Conservation (phyloP, 2,888 invertebrate genomes). For the Drosophila siamana region DNA sequence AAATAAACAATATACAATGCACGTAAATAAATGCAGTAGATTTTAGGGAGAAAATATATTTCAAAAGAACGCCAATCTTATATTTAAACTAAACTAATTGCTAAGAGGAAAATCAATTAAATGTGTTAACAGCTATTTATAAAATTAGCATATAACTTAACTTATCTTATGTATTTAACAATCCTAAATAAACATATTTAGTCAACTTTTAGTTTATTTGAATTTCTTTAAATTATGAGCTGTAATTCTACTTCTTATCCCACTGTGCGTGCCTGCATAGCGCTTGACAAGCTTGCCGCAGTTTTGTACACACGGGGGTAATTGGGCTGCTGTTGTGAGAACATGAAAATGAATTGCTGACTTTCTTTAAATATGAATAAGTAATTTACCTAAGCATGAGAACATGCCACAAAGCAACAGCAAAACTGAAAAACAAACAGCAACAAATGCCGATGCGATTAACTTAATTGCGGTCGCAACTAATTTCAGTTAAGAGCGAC, state of each 20-base stretch:
- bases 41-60: too few species aligned
- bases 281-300: conserved; percentile 1
- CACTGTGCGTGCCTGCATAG: conserved; percentile 18
- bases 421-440: conserved; percentile 15
- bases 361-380: conserved; percentile 62
- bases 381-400: conserved; percentile 55
- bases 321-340: conserved; percentile 54
- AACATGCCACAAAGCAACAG: conserved; percentile 49
- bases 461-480: conserved; percentile 66
- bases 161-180: too few species aligned
- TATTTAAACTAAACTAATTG: too few species aligned
- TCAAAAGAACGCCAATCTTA: too few species aligned
- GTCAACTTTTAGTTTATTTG: too few species aligned
- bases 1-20: too few species aligned
- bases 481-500: conserved; percentile 44
- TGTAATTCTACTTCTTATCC: neutral
- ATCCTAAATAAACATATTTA: too few species aligned
- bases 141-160: too few species aligned
- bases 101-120: too few species aligned
- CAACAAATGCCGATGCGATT: conserved; percentile 51
- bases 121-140: too few species aligned
- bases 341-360: conserved; percentile 56
- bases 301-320: conserved; percentile 36
- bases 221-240: too few species aligned
- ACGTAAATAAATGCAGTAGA: too few species aligned